phyloP scores from a whole-genome alignment of 2,113 vertebrate genomes.

The Alligator mississippiensis region DNA sequence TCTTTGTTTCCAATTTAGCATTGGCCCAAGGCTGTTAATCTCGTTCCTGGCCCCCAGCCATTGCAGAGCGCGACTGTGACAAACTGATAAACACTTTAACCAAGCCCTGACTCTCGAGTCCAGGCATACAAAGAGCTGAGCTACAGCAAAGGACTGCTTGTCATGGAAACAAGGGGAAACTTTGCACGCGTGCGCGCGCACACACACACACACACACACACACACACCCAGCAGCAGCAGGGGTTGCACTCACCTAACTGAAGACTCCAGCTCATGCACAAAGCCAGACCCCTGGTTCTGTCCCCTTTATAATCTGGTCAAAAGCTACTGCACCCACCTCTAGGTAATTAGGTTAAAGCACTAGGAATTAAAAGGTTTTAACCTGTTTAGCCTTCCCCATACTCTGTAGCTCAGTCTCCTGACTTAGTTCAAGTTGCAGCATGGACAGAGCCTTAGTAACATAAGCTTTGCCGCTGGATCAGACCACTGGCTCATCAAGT shows the following conservation, averaged over 20 bases:
- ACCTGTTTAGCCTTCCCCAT: not conserved
- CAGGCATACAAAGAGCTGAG: accelerated
- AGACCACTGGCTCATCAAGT: not conserved
- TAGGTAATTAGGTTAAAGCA: not conserved
- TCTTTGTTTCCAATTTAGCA: slow-evolving; percentile 20
- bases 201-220: not conserved
- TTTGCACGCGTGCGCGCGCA: not conserved
- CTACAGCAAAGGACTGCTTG: not conserved
- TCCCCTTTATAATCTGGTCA: not conserved
- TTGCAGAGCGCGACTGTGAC: not conserved
- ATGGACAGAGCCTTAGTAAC: not conserved
- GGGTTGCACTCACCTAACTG: not conserved
- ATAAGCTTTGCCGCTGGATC: not conserved
- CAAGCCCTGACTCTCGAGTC: not conserved
- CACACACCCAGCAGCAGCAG: not conserved
- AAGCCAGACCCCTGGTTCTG: not conserved
- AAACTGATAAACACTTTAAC: slow-evolving; percentile 36
- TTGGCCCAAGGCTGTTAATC: slow-evolving; percentile 18
- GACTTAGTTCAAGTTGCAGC: not conserved
- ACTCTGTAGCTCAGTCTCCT: not conserved
- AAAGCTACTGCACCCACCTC: not conserved
- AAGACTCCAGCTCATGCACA: not conserved
- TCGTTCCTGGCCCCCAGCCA: slow-evolving; percentile 43
- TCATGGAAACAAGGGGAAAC: accelerated
- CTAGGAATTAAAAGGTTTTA: not conserved